phyloP scores from a whole-genome alignment of 2,888 invertebrate genomes.

The Eupithecia abbreviata region DNA sequence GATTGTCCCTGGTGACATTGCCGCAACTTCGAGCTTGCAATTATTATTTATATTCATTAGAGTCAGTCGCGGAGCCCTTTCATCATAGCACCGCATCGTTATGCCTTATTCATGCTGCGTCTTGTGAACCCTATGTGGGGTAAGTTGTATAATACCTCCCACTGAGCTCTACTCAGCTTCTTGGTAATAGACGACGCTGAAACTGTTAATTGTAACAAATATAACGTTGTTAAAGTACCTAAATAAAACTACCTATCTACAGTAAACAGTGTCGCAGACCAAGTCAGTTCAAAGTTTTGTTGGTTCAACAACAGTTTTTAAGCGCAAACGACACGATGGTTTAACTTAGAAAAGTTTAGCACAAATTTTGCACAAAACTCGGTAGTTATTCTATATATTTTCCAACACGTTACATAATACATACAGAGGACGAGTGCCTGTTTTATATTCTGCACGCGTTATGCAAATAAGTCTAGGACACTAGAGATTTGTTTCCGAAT shows the following conservation, averaged over 20 bases:
- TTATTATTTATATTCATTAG: constrained; percentile 80
- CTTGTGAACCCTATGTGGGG: constrained; percentile 63
- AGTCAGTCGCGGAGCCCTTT: constrained; percentile 63
- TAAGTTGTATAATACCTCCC: constrained; percentile 59
- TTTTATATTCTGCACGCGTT: constrained; percentile 14
- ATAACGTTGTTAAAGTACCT: too few species aligned
- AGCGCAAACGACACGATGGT: neutral
- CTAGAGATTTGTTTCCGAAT: constrained; percentile 7
- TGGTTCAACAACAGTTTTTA: neutral
- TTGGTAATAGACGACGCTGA: neutral
- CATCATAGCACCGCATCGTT: constrained; percentile 68
- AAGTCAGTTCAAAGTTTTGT: neutral
- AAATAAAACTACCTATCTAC: too few species aligned
- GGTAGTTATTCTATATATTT: neutral
- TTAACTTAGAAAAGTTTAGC: neutral
- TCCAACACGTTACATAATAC: neutral
- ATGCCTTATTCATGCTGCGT: constrained; percentile 69
- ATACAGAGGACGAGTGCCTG: constrained; percentile 14
- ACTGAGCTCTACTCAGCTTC: constrained; percentile 18
- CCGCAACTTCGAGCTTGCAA: constrained; percentile 50
- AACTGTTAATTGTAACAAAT: too few species aligned
- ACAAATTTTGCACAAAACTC: neutral
- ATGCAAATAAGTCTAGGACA: constrained; percentile 13
- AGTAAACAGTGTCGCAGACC: neutral
- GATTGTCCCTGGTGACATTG: constrained; percentile 61